A percentile compares a stretch with the other conserved stretches of the same genome.
These are phyloP conservation scores for Sebastes cheni DNA, from an alignment of 2,797 vertebrate genomes.

Conservation along the genomic window DNA sequence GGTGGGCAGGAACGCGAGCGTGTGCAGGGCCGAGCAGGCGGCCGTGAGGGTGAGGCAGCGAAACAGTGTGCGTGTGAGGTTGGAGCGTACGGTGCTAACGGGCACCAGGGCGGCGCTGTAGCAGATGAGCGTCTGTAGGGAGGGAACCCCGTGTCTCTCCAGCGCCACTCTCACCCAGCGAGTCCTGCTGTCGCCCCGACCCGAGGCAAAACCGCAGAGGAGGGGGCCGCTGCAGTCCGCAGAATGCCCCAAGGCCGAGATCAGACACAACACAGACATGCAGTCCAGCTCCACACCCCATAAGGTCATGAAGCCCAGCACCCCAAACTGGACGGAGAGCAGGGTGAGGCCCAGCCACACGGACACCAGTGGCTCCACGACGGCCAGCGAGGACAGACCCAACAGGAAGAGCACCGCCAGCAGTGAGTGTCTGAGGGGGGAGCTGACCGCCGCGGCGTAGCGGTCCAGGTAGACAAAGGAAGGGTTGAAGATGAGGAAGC, in stretches of 20 bases:
- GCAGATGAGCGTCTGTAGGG: slow-evolving; percentile 97
- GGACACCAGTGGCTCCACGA: slow-evolving; percentile 94
- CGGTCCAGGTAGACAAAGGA: slow-evolving; percentile 99
- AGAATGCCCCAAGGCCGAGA: slow-evolving; percentile 95
- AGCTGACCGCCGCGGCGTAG: slow-evolving; percentile 94
- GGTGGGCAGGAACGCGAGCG: slow-evolving; percentile 97
- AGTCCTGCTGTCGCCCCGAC: slow-evolving; percentile 95
- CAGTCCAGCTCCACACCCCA: slow-evolving; percentile 98
- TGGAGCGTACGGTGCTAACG: slow-evolving; percentile 93
- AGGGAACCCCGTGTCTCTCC: slow-evolving; percentile 95
- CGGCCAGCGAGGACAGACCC: slow-evolving; percentile 95
- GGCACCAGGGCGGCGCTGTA: slow-evolving; percentile 94
- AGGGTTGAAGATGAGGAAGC: slow-evolving; percentile 98
- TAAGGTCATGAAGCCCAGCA: slow-evolving; percentile 98
- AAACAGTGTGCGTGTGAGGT: slow-evolving; percentile 97
- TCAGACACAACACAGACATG: slow-evolving; percentile 96
- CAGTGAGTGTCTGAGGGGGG: slow-evolving; percentile 95
- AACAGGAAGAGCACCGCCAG: slow-evolving; percentile 97
- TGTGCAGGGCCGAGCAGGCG: slow-evolving; percentile 97
- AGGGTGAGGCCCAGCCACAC: slow-evolving; percentile 96
- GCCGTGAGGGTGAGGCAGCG: slow-evolving; percentile 98
- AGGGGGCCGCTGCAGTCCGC: slow-evolving; percentile 96
- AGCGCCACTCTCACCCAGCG: slow-evolving; percentile 96
- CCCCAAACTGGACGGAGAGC: slow-evolving; percentile 96
- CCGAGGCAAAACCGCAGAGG: slow-evolving; percentile 94